Evolutionary conservation across 1,140 invertebrate genomes (phyloP), one percentile per base, ranked within the genome.

Genomic region (Plectus sambesii): DNA sequence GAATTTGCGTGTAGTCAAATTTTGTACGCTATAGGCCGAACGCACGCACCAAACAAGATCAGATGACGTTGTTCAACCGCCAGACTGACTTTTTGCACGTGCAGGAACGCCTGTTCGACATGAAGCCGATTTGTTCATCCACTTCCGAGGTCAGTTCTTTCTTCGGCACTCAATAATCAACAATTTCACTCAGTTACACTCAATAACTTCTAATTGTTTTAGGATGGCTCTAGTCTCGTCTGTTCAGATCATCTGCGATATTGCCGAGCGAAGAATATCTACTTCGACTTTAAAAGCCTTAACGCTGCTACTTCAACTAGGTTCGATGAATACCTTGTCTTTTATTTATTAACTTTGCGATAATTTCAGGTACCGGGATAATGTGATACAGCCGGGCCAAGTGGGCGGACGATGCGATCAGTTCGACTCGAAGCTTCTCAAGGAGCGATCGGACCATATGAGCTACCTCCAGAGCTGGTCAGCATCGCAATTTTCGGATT

Each of bases 21-120:
- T 41, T 27, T 43, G 15, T 17, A n/a, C 35, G 39, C 47, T 27
- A 26, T 44, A 45, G 15, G n/a, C 25, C 23, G 42, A 70, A 65
- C 84, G 81, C 83, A 0, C 79, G 79, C 42, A 79, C 79, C 8
- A 90, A 88, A 74, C 69, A 78, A 51, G 81, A 83, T 12, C 87
- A 92, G 69, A 64, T 82, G 25, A 75, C 83, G 8, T 82, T 81
- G 29, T 97, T 93, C 75, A 92, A 83, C 72, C 77, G 80, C 20
- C 84, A 88, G 74, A 88, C 81, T 19, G 92, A 96, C 77, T 97
- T 96, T 76, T 90, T 90, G 27, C 94, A 87, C 69, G 73, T 96
- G 0, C 78, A 79, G 66, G 80, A 87, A 64, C 81, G 85, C 71
- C 71, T 79, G 37, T 71, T 79, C 27, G 83, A 89, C 66, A 74